phyloP scores from a whole-genome alignment of 1,140 invertebrate genomes.

The Muscidifurax raptorellus region DNA sequence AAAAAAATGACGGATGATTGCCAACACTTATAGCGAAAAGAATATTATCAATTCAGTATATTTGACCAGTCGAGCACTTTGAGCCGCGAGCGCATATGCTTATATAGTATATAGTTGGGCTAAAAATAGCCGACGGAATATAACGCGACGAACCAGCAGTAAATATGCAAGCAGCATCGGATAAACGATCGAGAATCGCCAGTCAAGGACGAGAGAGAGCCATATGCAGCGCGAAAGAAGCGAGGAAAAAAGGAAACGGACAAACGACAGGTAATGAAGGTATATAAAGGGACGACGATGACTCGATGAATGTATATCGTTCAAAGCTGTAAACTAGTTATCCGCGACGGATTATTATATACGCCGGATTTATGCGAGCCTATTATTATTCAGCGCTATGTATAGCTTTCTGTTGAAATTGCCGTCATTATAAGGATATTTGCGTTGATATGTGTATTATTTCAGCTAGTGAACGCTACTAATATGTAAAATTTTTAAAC shows the following conservation, averaged over 20 bases:
- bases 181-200: constrained; percentile 38
- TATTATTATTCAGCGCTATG: no score
- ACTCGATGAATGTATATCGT: neutral
- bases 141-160: neutral
- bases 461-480: no score
- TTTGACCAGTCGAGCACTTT: no score
- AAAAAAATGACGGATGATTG: no score
- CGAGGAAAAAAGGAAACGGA: constrained; percentile 6
- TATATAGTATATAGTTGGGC: neutral
- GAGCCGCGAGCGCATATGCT: neutral
- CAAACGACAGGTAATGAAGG: constrained; percentile 36
- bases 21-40: no score
- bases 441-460: no score
- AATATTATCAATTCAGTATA: no score
- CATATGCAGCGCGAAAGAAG: neutral
- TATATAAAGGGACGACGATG: constrained; percentile 27
- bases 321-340: neutral
- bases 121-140: no score
- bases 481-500: no score
- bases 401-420: no score
- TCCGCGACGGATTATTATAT: neutral
- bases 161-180: constrained; percentile 31
- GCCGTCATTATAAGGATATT: no score
- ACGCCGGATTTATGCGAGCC: neutral
- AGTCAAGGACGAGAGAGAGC: constrained; percentile 23